Evolutionary conservation across 1,140 invertebrate genomes (phyloP).

Genomic region (Hylyphantes graminicola): DNA sequence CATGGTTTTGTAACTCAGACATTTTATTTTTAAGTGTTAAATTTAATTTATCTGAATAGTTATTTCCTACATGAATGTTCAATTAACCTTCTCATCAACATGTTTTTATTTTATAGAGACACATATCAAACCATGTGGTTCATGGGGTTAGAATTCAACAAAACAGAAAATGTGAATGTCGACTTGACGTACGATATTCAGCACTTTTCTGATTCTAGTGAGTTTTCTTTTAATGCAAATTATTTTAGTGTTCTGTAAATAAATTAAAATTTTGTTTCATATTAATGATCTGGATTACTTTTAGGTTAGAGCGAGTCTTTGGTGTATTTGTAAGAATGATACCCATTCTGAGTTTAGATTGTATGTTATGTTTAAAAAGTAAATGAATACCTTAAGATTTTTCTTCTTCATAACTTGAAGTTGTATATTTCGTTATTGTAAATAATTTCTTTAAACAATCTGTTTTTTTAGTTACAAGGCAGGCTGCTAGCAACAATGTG

Average conservation of each 20-base stretch:
- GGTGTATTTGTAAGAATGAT: neutral
- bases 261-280: neutral
- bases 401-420: neutral
- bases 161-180: constrained; percentile 86
- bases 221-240: constrained; percentile 7
- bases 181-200: constrained; percentile 94
- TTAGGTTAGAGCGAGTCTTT: neutral
- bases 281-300: neutral
- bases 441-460: neutral
- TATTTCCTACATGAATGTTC: neutral
- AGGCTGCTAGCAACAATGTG: constrained; percentile 79
- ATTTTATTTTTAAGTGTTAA: neutral
- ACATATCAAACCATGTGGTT: constrained; percentile 87
- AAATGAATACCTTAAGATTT: neutral
- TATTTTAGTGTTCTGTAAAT: neutral
- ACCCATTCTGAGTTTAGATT: neutral
- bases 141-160: constrained; percentile 92
- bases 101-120: constrained; percentile 28
- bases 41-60: neutral
- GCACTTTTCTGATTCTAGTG: constrained; percentile 79
- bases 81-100: neutral
- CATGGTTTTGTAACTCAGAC: neutral
- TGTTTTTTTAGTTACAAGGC: constrained; percentile 74
- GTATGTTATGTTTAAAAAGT: neutral
- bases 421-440: no score